Base-by-base conservation (phyloP, 2,888 invertebrate species). In the Pseudolycoriella hygida region DNA sequence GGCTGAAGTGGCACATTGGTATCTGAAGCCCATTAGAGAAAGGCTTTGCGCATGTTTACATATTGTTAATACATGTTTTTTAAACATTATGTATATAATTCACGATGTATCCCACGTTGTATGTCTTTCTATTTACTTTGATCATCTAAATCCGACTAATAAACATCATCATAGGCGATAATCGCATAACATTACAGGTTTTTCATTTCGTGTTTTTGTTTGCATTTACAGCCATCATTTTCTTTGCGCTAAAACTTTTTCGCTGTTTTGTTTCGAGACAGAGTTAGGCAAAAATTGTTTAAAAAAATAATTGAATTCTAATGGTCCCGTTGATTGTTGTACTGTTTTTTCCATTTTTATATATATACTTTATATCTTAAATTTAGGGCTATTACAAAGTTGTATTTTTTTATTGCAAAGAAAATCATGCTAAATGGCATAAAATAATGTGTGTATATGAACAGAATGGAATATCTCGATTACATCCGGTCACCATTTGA, bases 401-500 rank as follows among this genome's bases (percentile, higher is more conserved):
- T 34, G 3, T 34, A 34, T 34, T 14, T 14, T 8, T 34, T 34
- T 12, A 14, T 14, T 14, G 34, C 15, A 14, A 14, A 34, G 34
- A 34, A 12, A 12, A 34, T 14, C 15, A 14, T 8, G 11, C 15
- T 34, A 34, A 34, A 14, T 14, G 34, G 12, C 34, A 34, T 34
- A 34, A 14, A 14, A 34, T 34, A 34, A 14, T 34, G 34, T 12
- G 11, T 12, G n/a, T 34, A 34, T 34, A 14, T 14, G 12, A 34
- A 15, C 25, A 25, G 25, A 25, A 25, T 25, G 25, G 14, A 10
- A 40, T 40, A 40, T 40, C 40, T 40, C 11, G 18, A 19, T 12
- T 40, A 18, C 18, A 40, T 40, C 40, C 40, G 40, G 40, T 40
- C 40, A 40, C 40, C 40, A 40, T 17, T 40, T 19, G 12, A 40